A percentile compares a stretch with the other conserved stretches of the same genome.
Evolutionary conservation across 2,113 vertebrate genomes (phyloP).

Genomic region (Tetraodon nigroviridis): DNA sequence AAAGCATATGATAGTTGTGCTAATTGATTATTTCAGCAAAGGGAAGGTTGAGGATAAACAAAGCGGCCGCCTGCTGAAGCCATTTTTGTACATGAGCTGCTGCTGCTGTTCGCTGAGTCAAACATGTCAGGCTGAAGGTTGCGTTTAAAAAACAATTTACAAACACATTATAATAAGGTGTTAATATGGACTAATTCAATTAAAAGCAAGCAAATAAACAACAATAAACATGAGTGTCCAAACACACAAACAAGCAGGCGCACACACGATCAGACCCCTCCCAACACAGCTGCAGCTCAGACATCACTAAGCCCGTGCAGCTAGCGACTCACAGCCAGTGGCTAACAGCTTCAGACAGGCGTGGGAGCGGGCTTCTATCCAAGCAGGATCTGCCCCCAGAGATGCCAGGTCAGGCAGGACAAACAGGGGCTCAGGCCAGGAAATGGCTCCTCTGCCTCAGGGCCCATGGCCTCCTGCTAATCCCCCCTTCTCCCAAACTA

Average conservation of each 20-base stretch:
- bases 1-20: conserved; percentile 11
- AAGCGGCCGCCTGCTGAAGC: conserved; percentile 3
- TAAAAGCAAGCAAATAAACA: conserved; percentile 6
- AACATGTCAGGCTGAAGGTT: not conserved
- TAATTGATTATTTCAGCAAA: conserved; percentile 47
- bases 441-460: conserved; percentile 79
- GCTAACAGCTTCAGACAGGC: conserved; percentile 97
- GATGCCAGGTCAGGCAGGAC: conserved; percentile 97
- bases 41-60: conserved; percentile 27
- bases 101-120: not conserved
- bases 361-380: conserved; percentile 88
- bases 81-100: conserved; percentile 2
- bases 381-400: conserved; percentile 87
- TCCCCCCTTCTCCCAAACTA: conserved; percentile 74
- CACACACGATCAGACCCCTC: conserved; percentile 49
- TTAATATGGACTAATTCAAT: too few relatives aligned
- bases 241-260: conserved; percentile 36
- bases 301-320: conserved; percentile 77
- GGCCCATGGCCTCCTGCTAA: conserved; percentile 86
- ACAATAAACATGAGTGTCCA: conserved; percentile 44
- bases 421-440: conserved; percentile 89
- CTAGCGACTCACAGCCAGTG: conserved; percentile 80
- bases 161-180: not conserved
- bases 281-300: conserved; percentile 70
- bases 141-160: not conserved